These are phyloP conservation scores for Halcyon malimbica DNA, from an alignment of 2,113 vertebrate species.

Conservation along the genomic window DNA sequence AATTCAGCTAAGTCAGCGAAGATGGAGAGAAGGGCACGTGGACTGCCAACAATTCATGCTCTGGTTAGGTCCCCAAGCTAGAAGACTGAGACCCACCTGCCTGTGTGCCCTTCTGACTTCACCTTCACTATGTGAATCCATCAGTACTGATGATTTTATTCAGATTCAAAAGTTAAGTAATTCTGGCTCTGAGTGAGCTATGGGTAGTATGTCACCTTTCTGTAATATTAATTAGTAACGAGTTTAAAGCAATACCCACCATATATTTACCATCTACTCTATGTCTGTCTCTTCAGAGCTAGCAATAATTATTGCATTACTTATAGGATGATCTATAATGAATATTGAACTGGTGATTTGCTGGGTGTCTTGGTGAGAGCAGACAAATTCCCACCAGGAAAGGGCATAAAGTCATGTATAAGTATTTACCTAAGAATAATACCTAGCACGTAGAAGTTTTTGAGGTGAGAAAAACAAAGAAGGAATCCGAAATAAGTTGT, in stretches of 20 bases:
- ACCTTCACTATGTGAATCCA: not conserved
- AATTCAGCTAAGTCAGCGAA: not conserved
- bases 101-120: not conserved
- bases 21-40: not conserved
- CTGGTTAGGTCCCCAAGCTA: not conserved
- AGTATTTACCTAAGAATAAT: not conserved
- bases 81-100: not conserved
- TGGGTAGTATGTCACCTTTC: not conserved
- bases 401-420: not conserved
- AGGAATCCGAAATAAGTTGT: conserved; percentile 27
- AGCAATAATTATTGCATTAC: not conserved
- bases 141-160: not conserved
- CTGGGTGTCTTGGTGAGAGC: not conserved
- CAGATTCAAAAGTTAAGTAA: not conserved
- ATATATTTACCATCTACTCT: not conserved
- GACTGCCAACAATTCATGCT: not conserved
- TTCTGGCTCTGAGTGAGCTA: not conserved
- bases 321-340: not conserved
- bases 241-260: not conserved
- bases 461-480: conserved; percentile 22
- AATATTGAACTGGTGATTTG: not conserved
- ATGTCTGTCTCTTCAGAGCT: not conserved
- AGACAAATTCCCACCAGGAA: not conserved
- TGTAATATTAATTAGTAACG: not conserved
- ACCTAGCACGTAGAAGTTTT: not conserved